Base-by-base conservation (phyloP, 2,888 invertebrate species). In the Thymelicus lineola region DNA sequence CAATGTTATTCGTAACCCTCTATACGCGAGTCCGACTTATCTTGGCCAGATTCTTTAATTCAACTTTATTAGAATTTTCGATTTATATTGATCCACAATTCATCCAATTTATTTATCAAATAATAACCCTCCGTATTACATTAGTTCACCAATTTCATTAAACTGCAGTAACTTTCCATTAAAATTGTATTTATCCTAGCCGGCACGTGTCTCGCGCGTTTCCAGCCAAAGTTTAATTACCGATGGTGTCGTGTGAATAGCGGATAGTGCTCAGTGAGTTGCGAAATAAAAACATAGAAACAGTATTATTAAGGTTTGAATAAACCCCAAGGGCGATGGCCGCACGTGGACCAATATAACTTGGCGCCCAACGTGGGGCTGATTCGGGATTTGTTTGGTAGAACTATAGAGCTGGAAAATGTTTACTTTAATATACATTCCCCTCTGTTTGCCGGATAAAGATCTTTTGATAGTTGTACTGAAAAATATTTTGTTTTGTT, bases 251-350 rank as follows among this genome's bases (percentile, higher is more conserved):
- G 38, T 63, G 53, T 62, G 60, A 62, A 60, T 66, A 48, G 17
- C 60, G 14, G 61, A 55, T 57, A 59, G 58, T 83, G 83, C 75
- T 81, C 78, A 79, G 75, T 80, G 80, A 82, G 75, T 77, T 80
- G 81, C 78, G 77, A 82, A 86, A 86, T 86, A 79, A 83, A 86
- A 85, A 86, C 81, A 85, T 82, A 64, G 80, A 78, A 77, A 82
- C 79, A 78, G 77, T 80, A 74, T 79, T 75, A 79, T 28, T 28
- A 78, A 14, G 76, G 77, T 75, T 75, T 80, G 76, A 79, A 76
- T 75, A 75, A 36, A 63, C 72, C 57, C 58, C 59, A 45, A 15
- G 28, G 74, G 70, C 75, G 71, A 79, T 77, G 78, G 73, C 75
- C 75, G 70, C 77, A 73, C 76, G 74, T 75, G 76, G 73, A 73